Evolutionary conservation across 2,888 invertebrate species (phyloP).

Genomic region (Lasioglossum malachurum): DNA sequence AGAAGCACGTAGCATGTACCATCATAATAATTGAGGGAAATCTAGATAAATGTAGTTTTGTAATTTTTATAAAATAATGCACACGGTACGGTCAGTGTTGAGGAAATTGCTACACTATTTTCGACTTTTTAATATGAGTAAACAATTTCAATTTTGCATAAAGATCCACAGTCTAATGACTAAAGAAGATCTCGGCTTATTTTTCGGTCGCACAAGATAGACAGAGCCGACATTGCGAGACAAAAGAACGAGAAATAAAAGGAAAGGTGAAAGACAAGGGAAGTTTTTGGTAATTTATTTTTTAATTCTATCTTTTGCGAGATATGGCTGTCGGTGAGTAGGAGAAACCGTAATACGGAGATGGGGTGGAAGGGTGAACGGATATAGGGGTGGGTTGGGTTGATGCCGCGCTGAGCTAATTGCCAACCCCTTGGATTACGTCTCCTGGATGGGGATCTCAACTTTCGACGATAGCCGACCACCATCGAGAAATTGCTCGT

Average conservation of each 20-base stretch:
- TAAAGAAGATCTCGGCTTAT: neutral
- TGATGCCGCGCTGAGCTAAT: constrained; percentile 78
- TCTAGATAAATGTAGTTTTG: too few species aligned
- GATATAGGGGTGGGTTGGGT: constrained; percentile 60
- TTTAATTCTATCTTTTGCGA: constrained; percentile 79
- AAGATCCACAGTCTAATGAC: neutral
- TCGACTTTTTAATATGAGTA: too few species aligned
- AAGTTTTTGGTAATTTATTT: constrained; percentile 78
- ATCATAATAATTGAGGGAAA: too few species aligned
- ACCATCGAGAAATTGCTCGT: constrained; percentile 63
- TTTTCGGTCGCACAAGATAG: neutral
- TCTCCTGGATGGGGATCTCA: constrained; percentile 81
- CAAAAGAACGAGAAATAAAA: constrained; percentile 10
- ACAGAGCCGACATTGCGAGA: neutral
- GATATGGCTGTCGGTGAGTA: constrained; percentile 56
- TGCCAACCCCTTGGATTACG: constrained; percentile 82
- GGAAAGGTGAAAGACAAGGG: neutral
- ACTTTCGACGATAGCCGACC: constrained; percentile 69
- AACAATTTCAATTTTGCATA: too few species aligned
- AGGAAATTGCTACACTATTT: too few species aligned
- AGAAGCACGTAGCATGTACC: too few species aligned
- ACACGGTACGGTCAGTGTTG: too few species aligned
- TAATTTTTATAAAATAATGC: too few species aligned
- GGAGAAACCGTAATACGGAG: constrained; percentile 49
- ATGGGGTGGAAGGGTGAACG: constrained; percentile 60